These are phyloP conservation scores for Gila robusta DNA, from an alignment of 2,797 vertebrate species.

Conservation along the genomic window DNA sequence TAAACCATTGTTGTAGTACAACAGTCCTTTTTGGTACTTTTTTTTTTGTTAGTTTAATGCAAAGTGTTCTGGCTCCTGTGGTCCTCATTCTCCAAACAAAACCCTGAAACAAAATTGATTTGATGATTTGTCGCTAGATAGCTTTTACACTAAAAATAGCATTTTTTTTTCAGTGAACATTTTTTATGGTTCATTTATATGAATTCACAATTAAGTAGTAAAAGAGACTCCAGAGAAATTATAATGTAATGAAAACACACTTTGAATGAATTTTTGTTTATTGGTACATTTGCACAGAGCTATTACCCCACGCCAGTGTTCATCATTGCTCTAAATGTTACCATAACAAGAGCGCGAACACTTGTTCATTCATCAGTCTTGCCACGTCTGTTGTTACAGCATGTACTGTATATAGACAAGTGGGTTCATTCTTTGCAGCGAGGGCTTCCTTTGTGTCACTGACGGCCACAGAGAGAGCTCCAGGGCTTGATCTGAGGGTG, in stretches of 20 bases:
- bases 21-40: too few species aligned
- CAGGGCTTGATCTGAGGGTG: constrained; percentile 80
- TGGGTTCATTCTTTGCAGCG: constrained; percentile 58
- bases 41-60: not conserved
- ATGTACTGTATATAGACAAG: constrained; percentile 66
- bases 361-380: constrained; percentile 54
- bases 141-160: not conserved
- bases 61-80: not conserved
- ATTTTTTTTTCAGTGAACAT: not conserved
- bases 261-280: not conserved
- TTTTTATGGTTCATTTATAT: not conserved
- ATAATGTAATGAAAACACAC: not conserved
- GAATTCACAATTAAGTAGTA: not conserved
- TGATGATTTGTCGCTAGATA: not conserved
- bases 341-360: constrained; percentile 47
- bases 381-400: constrained; percentile 59
- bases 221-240: not conserved
- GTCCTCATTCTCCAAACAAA: not conserved
- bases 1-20: not conserved
- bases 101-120: not conserved
- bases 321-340: constrained; percentile 25
- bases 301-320: not conserved
- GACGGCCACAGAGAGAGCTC: constrained; percentile 67
- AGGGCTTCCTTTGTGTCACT: constrained; percentile 58
- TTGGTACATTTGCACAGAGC: not conserved